Evolutionary conservation across 2,113 vertebrate species (phyloP).

Genomic region (Glaucomys volans): DNA sequence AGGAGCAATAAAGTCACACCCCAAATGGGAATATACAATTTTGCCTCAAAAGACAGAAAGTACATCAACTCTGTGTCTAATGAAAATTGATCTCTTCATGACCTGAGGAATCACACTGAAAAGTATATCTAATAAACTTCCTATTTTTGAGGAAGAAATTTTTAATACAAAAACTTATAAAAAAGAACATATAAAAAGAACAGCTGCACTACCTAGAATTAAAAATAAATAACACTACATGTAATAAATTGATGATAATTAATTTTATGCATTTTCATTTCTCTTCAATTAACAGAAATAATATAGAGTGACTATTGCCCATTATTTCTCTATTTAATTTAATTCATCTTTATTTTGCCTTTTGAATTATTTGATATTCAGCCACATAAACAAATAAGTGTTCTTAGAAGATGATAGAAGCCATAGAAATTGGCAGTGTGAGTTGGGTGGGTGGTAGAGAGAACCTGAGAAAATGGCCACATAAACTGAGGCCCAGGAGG

Average conservation of each 20-base stretch:
- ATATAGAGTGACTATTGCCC: not conserved
- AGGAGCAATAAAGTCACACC: not conserved
- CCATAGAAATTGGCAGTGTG: not conserved
- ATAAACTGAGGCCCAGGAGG: not conserved
- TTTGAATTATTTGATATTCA: slow-evolving; percentile 35
- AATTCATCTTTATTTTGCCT: not conserved
- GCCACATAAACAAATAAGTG: slow-evolving; percentile 7
- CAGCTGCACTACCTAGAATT: not conserved
- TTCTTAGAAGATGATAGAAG: slow-evolving; percentile 13
- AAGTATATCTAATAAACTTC: not conserved
- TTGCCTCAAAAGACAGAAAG: slow-evolving; percentile 36
- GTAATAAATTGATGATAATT: not conserved
- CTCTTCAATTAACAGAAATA: not conserved
- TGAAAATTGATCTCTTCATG: not conserved
- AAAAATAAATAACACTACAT: slow-evolving; percentile 31
- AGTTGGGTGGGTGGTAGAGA: not conserved
- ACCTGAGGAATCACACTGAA: slow-evolving; percentile 26
- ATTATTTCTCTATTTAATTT: not conserved
- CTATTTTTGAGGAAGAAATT: not conserved
- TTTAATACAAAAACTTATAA: not conserved
- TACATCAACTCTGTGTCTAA: slow-evolving; percentile 31
- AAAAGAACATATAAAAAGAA: not conserved
- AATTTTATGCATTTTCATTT: not conserved
- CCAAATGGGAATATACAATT: not conserved
- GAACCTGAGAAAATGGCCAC: not conserved